phyloP scores from a whole-genome alignment of 1,140 invertebrate genomes.

The Chironomus tepperi region DNA sequence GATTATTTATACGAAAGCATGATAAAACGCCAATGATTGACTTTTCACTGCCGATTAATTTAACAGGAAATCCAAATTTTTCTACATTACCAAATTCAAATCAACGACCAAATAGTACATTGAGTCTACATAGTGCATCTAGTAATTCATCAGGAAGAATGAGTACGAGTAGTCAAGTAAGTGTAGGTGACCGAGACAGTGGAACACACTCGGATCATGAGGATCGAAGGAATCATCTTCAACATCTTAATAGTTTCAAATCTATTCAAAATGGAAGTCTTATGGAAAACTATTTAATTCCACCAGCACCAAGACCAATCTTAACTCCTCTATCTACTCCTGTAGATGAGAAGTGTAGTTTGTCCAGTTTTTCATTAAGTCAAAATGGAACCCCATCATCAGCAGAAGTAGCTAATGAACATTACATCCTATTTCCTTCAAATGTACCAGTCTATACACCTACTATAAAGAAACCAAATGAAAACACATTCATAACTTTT shows the following conservation, averaged over 20 bases:
- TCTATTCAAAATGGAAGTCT: constrained; percentile 40
- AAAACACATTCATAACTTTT: constrained; percentile 3
- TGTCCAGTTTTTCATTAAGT: constrained; percentile 34
- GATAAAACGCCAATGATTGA: constrained; percentile 38
- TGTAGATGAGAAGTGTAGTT: constrained; percentile 36
- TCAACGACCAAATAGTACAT: constrained; percentile 56
- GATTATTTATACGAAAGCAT: constrained; percentile 61
- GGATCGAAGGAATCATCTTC: constrained; percentile 53
- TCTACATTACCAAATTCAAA: constrained; percentile 31
- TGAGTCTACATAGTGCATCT: constrained; percentile 62
- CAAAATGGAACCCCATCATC: constrained; percentile 35
- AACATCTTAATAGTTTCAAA: constrained; percentile 35
- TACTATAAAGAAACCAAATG: not conserved
- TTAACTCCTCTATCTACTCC: constrained; percentile 33
- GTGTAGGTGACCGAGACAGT: constrained; percentile 58
- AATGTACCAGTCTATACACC: constrained; percentile 37
- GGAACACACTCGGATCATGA: constrained; percentile 76
- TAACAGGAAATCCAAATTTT: constrained; percentile 24
- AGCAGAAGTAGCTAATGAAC: constrained; percentile 30
- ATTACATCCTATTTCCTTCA: constrained; percentile 39
- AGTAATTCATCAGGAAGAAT: constrained; percentile 68
- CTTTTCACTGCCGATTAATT: not conserved
- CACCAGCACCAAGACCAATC: constrained; percentile 45
- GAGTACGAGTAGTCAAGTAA: constrained; percentile 62
- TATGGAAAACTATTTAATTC: constrained; percentile 48